These are phyloP conservation scores for Dicrurus megarhynchus DNA, from an alignment of 2,113 vertebrate species.

Conservation along the genomic window DNA sequence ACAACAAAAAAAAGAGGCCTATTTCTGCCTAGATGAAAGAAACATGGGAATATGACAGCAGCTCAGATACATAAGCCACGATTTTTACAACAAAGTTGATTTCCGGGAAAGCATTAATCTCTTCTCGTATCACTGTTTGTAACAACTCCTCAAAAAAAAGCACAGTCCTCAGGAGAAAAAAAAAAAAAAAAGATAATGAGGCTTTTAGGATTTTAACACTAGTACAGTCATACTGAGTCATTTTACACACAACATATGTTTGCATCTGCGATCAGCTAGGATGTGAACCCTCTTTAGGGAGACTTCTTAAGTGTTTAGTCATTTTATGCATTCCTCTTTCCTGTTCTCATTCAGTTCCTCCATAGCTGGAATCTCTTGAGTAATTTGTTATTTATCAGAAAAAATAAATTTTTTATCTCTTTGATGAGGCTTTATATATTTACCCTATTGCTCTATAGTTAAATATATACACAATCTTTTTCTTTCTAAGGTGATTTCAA, in stretches of 20 bases:
- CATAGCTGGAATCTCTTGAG: background rate
- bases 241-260: background rate
- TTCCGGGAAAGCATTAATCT: background rate
- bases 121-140: background rate
- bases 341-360: background rate
- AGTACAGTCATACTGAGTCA: background rate
- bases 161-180: background rate
- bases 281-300: background rate
- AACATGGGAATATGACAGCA: background rate
- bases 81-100: background rate
- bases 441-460: background rate
- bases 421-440: background rate
- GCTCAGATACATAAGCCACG: background rate
- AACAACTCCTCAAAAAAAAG: background rate
- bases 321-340: background rate
- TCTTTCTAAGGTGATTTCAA: background rate
- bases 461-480: background rate
- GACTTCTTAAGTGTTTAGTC: background rate
- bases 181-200: background rate
- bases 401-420: background rate
- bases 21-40: background rate
- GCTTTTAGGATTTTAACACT: background rate
- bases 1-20: background rate
- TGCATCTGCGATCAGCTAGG: background rate
- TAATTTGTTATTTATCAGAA: background rate